Conservation (phyloP, 2,888 invertebrate genomes). For the Strigamia transsilvanica region DNA sequence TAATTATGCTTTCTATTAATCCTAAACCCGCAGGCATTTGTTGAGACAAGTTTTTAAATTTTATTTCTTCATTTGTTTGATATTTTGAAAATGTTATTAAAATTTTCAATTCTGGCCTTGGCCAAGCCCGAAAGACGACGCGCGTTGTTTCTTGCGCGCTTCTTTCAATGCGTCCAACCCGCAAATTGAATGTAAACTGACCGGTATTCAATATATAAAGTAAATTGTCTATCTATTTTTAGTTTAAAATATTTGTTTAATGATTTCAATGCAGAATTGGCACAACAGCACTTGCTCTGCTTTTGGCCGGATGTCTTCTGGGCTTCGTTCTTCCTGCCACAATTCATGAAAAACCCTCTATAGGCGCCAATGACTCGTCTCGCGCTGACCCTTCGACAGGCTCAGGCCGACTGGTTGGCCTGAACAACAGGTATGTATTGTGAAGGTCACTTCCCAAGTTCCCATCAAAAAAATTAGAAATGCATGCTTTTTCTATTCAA, state of each 20-base stretch:
- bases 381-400: slow-evolving; percentile 20
- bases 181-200: no score
- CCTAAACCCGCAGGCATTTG: slow-evolving; percentile 11
- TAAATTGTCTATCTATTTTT: neutral
- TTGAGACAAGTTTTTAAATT: neutral
- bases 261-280: neutral
- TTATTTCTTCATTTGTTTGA: neutral
- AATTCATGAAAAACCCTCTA: slow-evolving; percentile 13
- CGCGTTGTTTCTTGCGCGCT: no score
- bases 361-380: slow-evolving; percentile 16
- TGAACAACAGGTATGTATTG: slow-evolving; percentile 11
- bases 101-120: neutral
- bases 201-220: neutral
- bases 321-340: slow-evolving; percentile 49
- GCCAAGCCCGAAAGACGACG: neutral
- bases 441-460: slow-evolving; percentile 17
- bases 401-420: slow-evolving; percentile 10
- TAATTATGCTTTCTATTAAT: neutral
- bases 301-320: slow-evolving; percentile 42
- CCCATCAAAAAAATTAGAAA: neutral
- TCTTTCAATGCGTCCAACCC: no score
- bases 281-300: slow-evolving; percentile 31
- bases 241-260: no score
- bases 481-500: no score
- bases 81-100: neutral